A percentile compares a stretch with the other conserved stretches of the same genome.
These are phyloP conservation scores for Drosophila pseudotakahashii DNA, from an alignment of 2,888 invertebrate genomes.

Conservation along the genomic window DNA sequence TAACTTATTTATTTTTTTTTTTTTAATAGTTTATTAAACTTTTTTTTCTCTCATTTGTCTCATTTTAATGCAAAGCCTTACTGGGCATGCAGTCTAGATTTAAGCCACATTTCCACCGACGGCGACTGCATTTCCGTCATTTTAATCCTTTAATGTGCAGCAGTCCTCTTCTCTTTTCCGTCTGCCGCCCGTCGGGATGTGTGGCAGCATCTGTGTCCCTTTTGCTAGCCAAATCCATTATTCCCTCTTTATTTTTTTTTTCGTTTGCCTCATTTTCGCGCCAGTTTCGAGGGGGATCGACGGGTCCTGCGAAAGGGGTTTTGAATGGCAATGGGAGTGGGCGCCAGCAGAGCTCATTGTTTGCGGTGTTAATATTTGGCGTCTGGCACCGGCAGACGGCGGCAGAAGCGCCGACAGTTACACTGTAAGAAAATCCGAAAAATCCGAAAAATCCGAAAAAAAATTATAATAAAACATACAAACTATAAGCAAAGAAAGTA, in stretches of 20 bases:
- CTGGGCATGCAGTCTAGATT: constrained; percentile 15
- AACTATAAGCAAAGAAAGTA: too few relatives aligned
- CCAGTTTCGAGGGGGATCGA: constrained; percentile 19
- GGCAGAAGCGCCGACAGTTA: constrained; percentile 8
- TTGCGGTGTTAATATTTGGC: constrained; percentile 77
- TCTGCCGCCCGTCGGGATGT: constrained; percentile 26
- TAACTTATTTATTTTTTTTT: too few relatives aligned
- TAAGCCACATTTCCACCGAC: constrained; percentile 17
- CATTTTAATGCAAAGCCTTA: constrained; percentile 14
- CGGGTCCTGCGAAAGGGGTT: constrained; percentile 7
- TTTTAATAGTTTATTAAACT: too few relatives aligned
- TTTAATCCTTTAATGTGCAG: constrained; percentile 57
- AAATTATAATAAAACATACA: background rate
- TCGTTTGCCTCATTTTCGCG: constrained; percentile 43
- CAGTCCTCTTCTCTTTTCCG: constrained; percentile 3
- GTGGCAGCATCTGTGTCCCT: constrained; percentile 37
- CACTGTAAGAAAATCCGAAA: constrained; percentile 3
- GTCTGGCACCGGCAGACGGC: constrained; percentile 65
- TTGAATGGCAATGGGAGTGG: background rate
- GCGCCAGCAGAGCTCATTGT: constrained; percentile 55
- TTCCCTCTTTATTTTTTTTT: constrained; percentile 28
- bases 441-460: background rate
- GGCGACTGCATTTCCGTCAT: constrained; percentile 46
- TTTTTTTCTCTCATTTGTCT: background rate
- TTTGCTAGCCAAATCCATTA: constrained; percentile 41